Percentiles rank a stretch among this genome's conserved stretches.
Conservation (phyloP, 2,797 vertebrate species). For the Xenops minutus region DNA sequence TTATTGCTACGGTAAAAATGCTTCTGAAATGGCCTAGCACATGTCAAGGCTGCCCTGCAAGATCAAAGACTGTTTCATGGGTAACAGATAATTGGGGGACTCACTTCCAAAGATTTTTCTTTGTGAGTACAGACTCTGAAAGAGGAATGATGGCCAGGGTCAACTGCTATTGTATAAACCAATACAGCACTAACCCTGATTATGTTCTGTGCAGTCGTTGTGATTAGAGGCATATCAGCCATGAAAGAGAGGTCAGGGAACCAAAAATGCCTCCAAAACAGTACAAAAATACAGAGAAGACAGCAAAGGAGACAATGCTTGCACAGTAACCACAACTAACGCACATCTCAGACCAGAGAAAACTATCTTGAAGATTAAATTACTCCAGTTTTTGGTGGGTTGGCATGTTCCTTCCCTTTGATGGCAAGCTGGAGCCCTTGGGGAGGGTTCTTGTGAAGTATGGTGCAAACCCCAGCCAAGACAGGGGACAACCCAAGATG, state of each 20-base stretch:
- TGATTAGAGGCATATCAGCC: neutral
- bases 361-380: neutral
- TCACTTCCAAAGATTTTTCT: neutral
- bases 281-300: neutral
- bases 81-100: neutral
- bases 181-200: neutral
- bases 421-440: neutral
- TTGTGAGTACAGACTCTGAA: neutral
- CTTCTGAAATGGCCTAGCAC: neutral
- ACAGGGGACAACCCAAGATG: rapidly evolving
- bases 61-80: neutral
- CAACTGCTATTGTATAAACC: neutral
- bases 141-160: neutral
- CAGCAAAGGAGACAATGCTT: neutral
- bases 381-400: neutral
- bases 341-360: neutral
- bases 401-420: rapidly evolving
- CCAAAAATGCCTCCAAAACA: neutral
- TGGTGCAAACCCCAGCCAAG: neutral
- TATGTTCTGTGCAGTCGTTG: neutral
- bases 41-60: neutral
- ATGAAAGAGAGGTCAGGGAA: neutral
- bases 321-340: neutral
- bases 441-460: neutral
- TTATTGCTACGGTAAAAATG: neutral